These are phyloP conservation scores for Pseudopodoces humilis DNA, from an alignment of 2,113 vertebrate species.

Conservation along the genomic window DNA sequence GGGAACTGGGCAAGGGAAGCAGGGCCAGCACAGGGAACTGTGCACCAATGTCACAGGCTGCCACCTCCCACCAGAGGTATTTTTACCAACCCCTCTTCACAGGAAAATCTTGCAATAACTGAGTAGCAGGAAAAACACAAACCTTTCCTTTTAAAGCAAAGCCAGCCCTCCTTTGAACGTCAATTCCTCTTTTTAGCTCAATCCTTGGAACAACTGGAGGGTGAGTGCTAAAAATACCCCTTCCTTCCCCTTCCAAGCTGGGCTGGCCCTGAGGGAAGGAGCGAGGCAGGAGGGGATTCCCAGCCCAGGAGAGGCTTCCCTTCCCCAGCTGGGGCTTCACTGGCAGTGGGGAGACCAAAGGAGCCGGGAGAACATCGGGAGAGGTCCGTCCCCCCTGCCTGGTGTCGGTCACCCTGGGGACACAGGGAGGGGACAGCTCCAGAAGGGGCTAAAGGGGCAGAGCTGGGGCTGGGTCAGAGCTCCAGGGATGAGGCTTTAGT, in stretches of 20 bases:
- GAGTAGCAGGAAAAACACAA: neutral
- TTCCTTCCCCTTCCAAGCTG: neutral
- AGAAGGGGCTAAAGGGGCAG: neutral
- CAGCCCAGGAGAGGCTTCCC: neutral
- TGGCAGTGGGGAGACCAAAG: neutral
- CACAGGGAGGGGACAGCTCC: neutral
- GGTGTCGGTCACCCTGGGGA: neutral
- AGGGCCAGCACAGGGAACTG: neutral
- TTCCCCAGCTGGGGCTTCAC: neutral
- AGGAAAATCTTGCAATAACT: neutral
- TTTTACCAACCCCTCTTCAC: neutral
- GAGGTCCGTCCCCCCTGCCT: neutral
- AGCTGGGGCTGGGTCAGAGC: neutral
- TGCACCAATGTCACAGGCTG: neutral
- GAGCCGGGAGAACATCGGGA: fast-evolving
- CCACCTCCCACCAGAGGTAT: neutral
- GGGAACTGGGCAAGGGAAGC: neutral
- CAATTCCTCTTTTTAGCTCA: slow-evolving; percentile 35
- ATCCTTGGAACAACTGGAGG: neutral
- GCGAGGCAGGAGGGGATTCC: slow-evolving; percentile 14
- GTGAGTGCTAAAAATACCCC: slow-evolving; percentile 20
- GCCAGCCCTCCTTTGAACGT: neutral
- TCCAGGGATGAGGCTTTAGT: neutral
- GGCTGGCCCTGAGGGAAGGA: neutral
- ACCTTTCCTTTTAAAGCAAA: slow-evolving; percentile 39